A percentile compares a stretch with the other conserved stretches of the same genome.
These are phyloP conservation scores for Alosa alosa DNA, from an alignment of 2,113 vertebrate genomes.

Conservation along the genomic window DNA sequence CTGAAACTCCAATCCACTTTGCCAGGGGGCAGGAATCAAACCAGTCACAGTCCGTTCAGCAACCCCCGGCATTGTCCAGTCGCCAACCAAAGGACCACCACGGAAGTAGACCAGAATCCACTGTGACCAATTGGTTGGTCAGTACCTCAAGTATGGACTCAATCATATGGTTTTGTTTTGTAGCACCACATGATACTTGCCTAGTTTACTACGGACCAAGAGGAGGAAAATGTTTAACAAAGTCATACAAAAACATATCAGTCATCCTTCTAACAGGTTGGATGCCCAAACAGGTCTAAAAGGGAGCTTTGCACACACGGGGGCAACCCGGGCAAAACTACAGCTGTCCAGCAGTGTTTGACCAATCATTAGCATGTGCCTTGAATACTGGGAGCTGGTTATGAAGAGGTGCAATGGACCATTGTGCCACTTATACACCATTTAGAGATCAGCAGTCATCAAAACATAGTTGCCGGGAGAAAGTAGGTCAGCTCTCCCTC, in stretches of 20 bases:
- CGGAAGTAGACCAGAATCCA: neutral
- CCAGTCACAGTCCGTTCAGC: neutral
- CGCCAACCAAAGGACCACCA: neutral
- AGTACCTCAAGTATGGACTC: no score
- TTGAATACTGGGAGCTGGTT: neutral
- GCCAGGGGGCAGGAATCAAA: constrained; percentile 16
- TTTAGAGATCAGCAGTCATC: constrained; percentile 21
- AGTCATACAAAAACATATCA: no score
- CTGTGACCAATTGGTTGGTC: no score
- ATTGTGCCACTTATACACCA: constrained; percentile 29
- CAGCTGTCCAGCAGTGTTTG: no score
- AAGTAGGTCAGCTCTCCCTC: constrained; percentile 36
- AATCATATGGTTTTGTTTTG: neutral
- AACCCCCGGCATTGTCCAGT: neutral
- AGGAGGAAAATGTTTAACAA: no score
- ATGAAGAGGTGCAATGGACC: neutral
- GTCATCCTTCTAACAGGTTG: no score
- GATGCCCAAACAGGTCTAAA: no score
- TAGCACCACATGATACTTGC: no score
- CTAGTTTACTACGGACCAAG: no score
- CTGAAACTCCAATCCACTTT: constrained; percentile 48
- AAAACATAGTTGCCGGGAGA: constrained; percentile 16
- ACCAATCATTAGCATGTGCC: no score
- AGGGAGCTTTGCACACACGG: no score
- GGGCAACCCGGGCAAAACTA: no score